These are phyloP conservation scores for Coenonympha arcania DNA, from an alignment of 2,888 invertebrate genomes.

Conservation along the genomic window DNA sequence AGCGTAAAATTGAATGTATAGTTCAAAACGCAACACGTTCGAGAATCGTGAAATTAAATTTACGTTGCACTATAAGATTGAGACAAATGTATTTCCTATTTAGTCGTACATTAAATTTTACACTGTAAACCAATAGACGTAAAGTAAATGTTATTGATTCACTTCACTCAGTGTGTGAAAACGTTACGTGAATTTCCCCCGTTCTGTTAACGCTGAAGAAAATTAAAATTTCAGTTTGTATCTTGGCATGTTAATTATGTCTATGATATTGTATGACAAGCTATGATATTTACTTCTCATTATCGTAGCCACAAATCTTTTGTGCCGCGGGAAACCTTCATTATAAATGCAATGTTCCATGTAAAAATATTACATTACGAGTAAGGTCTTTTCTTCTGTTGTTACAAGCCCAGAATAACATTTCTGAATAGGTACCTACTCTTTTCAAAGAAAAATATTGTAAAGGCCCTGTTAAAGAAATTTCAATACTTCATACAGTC, in stretches of 20 bases:
- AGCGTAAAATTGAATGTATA: too few relatives aligned
- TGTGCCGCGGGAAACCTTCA: conserved; percentile 16
- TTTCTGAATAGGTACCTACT: background rate
- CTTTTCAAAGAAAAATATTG: background rate
- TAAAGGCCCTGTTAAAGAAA: too few relatives aligned
- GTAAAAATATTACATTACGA: background rate
- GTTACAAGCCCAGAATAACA: background rate
- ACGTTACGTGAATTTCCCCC: background rate
- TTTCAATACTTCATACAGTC: too few relatives aligned
- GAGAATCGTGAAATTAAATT: too few relatives aligned
- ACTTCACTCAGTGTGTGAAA: too few relatives aligned
- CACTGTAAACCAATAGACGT: too few relatives aligned
- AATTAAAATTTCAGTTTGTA: background rate
- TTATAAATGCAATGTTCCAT: conserved; percentile 15
- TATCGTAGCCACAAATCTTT: conserved; percentile 14
- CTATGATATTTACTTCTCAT: conserved; percentile 22
- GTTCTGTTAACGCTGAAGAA: background rate
- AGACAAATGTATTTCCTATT: too few relatives aligned
- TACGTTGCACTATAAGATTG: too few relatives aligned
- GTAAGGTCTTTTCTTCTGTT: too few relatives aligned
- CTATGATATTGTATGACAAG: conserved; percentile 15
- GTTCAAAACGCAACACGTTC: too few relatives aligned
- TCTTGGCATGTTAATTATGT: conserved; percentile 4
- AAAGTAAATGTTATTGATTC: too few relatives aligned
- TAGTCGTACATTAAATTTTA: too few relatives aligned